Evolutionary conservation across 2,113 vertebrate species (phyloP).

Genomic region (Eurypyga helias): DNA sequence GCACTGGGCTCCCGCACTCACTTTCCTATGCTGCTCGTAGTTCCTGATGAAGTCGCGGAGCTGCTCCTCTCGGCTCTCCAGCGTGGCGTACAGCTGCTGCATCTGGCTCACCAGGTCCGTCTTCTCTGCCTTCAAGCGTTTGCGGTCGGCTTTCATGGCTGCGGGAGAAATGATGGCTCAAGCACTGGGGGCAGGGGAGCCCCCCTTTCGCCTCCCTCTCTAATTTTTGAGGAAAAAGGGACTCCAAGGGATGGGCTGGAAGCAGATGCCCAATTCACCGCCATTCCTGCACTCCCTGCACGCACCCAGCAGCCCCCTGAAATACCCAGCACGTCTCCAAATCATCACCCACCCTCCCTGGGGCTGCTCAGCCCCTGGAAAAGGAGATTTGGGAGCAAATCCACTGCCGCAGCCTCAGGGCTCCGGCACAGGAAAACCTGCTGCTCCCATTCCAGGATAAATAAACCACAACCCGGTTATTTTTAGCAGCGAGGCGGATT

Average conservation of each 20-base stretch:
- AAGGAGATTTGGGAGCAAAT: background rate
- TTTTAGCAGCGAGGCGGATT: background rate
- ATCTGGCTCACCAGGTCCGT: constrained; percentile 97
- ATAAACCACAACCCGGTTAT: background rate
- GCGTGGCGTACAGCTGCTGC: constrained; percentile 97
- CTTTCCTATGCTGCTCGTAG: constrained; percentile 98
- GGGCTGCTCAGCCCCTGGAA: background rate
- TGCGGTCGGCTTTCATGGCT: constrained; percentile 98
- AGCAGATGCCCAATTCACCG: background rate
- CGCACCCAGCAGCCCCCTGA: background rate
- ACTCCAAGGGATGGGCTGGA: background rate
- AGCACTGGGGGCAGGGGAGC: fast-evolving
- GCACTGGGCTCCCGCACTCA: constrained; percentile 23
- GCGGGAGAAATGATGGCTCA: background rate
- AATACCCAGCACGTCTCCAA: fast-evolving
- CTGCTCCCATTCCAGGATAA: constrained; percentile 13
- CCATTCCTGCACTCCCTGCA: fast-evolving
- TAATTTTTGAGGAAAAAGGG: background rate
- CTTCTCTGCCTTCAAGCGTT: constrained; percentile 94
- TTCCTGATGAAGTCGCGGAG: constrained; percentile 97
- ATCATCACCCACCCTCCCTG: background rate
- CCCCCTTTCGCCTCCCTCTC: background rate
- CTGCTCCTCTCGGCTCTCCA: constrained; percentile 97
- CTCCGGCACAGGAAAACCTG: background rate
- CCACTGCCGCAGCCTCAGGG: background rate